These are phyloP conservation scores for Drepana arcuata DNA, from an alignment of 1,140 invertebrate species.

Conservation along the genomic window DNA sequence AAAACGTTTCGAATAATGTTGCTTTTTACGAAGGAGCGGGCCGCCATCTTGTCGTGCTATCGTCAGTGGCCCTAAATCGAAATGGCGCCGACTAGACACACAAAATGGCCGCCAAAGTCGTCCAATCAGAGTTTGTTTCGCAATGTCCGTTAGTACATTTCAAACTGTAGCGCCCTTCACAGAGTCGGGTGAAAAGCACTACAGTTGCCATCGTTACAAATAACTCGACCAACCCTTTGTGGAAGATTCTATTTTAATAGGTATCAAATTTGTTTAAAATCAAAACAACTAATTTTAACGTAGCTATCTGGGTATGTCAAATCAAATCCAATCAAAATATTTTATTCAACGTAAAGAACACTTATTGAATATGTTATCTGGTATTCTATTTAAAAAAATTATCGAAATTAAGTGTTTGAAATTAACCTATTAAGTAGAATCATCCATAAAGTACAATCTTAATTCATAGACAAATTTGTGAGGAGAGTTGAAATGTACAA, in stretches of 20 bases:
- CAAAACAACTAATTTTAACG: neutral
- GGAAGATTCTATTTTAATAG: neutral
- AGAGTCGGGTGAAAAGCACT: too few relatives aligned
- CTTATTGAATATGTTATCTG: too few relatives aligned
- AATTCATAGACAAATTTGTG: too few relatives aligned
- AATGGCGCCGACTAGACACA: too few relatives aligned
- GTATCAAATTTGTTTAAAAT: neutral
- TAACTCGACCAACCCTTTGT: neutral
- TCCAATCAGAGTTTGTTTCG: neutral
- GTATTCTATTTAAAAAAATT: too few relatives aligned
- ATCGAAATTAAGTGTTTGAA: too few relatives aligned
- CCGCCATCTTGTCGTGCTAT: neutral
- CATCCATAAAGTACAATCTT: too few relatives aligned
- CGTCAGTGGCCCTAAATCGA: neutral
- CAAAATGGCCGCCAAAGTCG: neutral
- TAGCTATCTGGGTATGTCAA: neutral
- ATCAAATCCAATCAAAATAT: neutral
- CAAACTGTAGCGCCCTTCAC: too few relatives aligned
- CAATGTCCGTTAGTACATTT: neutral
- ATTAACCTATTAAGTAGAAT: too few relatives aligned
- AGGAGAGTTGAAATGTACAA: too few relatives aligned
- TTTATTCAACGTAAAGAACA: too few relatives aligned
- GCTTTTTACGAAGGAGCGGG: slow-evolving; percentile 8
- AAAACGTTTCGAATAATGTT: slow-evolving; percentile 51
- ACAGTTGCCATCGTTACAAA: neutral